Evolutionary conservation across 2,797 vertebrate species (phyloP).

Genomic region (Enteromius trimaculatus): DNA sequence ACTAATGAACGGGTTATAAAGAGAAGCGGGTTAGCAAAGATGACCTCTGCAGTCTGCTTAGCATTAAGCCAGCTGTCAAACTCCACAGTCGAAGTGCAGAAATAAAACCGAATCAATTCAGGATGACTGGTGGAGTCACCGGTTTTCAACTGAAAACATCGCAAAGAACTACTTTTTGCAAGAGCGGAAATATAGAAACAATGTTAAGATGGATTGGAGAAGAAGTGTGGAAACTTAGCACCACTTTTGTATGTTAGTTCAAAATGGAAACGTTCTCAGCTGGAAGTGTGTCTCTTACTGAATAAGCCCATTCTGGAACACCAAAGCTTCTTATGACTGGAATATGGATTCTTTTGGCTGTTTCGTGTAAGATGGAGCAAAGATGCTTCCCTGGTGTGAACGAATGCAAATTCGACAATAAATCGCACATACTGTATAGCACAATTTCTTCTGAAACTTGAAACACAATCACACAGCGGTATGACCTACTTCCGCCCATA

Average conservation of each 20-base stretch:
- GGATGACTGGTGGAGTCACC: conserved; percentile 13
- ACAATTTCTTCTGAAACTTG: conserved; percentile 30
- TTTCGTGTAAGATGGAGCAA: conserved; percentile 19
- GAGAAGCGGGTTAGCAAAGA: conserved; percentile 58
- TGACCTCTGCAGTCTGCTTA: conserved; percentile 63
- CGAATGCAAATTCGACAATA: conserved; percentile 31
- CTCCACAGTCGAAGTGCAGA: conserved; percentile 6
- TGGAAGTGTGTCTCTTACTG: conserved; percentile 2
- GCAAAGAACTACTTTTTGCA: conserved; percentile 14
- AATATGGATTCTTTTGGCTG: conserved; percentile 14
- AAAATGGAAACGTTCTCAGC: conserved; percentile 22
- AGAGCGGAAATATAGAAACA: not conserved
- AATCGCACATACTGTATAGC: conserved; percentile 23
- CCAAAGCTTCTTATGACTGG: conserved; percentile 24
- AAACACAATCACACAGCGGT: conserved; percentile 63
- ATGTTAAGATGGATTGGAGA: not conserved
- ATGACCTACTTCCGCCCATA: conserved; percentile 65
- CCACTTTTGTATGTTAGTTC: conserved; percentile 13
- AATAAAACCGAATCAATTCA: conserved; percentile 27
- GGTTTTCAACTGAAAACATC: conserved; percentile 2
- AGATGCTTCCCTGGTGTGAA: conserved; percentile 26
- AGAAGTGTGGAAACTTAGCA: conserved; percentile 15
- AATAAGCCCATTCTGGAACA: conserved; percentile 5
- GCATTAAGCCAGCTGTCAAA: conserved; percentile 43
- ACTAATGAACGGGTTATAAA: conserved; percentile 63